Evolutionary conservation across 1,140 invertebrate genomes (phyloP).

Genomic region (Pseudoatta argentina): DNA sequence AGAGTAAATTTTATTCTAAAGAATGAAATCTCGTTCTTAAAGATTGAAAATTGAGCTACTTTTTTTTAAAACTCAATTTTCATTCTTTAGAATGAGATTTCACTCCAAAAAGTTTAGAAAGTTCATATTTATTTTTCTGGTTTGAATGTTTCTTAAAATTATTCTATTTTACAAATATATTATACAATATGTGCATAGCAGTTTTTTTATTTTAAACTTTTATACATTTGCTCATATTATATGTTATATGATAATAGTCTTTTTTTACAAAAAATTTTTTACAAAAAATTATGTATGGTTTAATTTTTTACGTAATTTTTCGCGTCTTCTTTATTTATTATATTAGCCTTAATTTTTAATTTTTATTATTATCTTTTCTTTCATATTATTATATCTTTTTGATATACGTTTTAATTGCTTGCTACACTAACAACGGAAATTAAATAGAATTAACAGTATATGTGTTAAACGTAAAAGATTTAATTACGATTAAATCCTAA

Average conservation of each 20-base stretch:
- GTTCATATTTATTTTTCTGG: too few relatives aligned
- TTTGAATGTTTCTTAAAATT: not conserved
- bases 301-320: not conserved
- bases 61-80: too few relatives aligned
- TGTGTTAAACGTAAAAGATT: not conserved
- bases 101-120: too few relatives aligned
- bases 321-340: not conserved
- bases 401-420: not conserved
- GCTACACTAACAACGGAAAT: not conserved
- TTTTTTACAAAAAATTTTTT: not conserved
- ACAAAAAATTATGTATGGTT: not conserved
- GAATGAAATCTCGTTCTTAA: too few relatives aligned
- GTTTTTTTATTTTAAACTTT: not conserved
- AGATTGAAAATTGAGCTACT: too few relatives aligned
- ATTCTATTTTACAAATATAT: not conserved
- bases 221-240: not conserved
- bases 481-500: not conserved
- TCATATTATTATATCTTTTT: not conserved
- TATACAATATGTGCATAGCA: not conserved
- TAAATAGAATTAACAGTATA: not conserved
- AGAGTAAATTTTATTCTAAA: too few relatives aligned
- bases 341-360: not conserved
- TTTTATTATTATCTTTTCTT: not conserved
- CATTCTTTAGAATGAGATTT: too few relatives aligned
- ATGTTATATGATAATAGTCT: not conserved